Conservation (phyloP, 2,113 vertebrate species). For the Carassius gibelio region DNA sequence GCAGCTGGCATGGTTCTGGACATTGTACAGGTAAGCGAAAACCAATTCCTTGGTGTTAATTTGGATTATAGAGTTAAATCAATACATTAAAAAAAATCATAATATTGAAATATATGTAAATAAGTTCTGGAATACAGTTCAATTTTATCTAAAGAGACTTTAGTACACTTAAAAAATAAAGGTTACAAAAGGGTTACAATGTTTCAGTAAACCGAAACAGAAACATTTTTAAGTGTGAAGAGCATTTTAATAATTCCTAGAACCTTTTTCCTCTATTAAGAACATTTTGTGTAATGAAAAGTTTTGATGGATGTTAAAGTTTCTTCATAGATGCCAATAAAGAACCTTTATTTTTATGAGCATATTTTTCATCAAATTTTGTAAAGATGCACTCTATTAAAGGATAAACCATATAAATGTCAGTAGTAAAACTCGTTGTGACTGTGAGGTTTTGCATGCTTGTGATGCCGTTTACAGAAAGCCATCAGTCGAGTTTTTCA, state of each 20-base stretch:
- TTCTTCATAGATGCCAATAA: too few relatives aligned
- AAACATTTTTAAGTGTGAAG: too few relatives aligned
- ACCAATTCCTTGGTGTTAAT: not conserved
- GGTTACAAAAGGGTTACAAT: too few relatives aligned
- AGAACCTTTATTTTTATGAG: too few relatives aligned
- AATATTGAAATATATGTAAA: not conserved
- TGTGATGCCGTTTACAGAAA: not conserved
- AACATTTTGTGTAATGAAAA: too few relatives aligned
- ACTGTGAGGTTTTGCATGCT: not conserved
- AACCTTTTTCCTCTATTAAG: not conserved
- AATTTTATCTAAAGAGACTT: not conserved
- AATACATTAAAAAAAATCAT: not conserved
- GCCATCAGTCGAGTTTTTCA: not conserved
- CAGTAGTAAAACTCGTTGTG: not conserved
- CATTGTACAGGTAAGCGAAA: conserved; percentile 89
- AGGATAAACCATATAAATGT: not conserved
- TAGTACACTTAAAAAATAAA: too few relatives aligned
- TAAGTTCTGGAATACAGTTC: too few relatives aligned
- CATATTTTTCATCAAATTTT: not conserved
- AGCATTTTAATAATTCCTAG: too few relatives aligned
- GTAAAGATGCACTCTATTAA: not conserved
- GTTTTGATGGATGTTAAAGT: too few relatives aligned
- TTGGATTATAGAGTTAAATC: not conserved
- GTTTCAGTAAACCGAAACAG: too few relatives aligned
- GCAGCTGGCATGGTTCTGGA: conserved; percentile 98